Evolutionary conservation across 35 echinoderm and acorn worm species (phyloP), one percentile per base, ranked within the genome.

Genomic region (Heliocidaris tuberculata): DNA sequence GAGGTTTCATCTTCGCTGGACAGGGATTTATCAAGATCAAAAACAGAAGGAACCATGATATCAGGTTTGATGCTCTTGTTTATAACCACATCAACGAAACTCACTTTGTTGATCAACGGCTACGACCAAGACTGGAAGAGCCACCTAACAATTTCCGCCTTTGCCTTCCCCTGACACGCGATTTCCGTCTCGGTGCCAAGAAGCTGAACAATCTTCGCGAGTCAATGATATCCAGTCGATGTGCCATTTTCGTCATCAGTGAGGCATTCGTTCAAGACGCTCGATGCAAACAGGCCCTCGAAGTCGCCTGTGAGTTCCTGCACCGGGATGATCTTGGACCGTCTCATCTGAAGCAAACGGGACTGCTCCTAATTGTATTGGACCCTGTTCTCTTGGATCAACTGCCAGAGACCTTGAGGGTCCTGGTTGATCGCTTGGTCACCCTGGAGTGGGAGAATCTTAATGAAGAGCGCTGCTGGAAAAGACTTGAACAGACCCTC

Each of bases 171-270:
- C 31, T 92, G 90, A 50, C 2, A 21, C 90, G 90, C 24, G 49
- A 92, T 56, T 92, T 92, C 47, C 90, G 90, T 47, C 90, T 92
- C 17, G 90, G 90, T 56, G 90, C 47, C 48, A 92, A 92, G 90
- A 92, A 56, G 49, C 30, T 92, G n/a, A 92, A 92, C 90, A 92
- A 56, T 56, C 90, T 92, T 30, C 31, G 49, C 31, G 90, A 92
- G 27, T 92, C 90, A 13, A 31, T 92, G 31, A 56, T 92, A 9
- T 9, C 90, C 47, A 92, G 90, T 92, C 13, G 90, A 12, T 50
- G 90, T 56, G 90, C 90, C 42, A 56, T 92, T 11, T 92, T 92
- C 49, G 90, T 92, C 42, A 92, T 92, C 90, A 92, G 90, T 27
- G 90, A 92, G 49, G 49, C 16, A 30, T 92, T 92, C 27, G 42